Evolutionary conservation across 2,888 invertebrate species (phyloP).

Genomic region (Rapana venosa): DNA sequence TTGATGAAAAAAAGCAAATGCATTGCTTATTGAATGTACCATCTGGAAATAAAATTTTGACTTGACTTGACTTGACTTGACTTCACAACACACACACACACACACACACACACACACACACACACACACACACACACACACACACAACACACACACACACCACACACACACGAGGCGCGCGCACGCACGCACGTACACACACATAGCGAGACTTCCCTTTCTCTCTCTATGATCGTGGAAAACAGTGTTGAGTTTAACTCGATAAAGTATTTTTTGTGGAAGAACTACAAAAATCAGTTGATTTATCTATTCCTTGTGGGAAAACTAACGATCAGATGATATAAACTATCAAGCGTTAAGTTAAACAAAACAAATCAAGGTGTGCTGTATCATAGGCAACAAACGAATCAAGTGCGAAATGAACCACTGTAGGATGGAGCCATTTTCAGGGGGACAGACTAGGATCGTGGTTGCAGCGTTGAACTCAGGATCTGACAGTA

Average conservation of each 20-base stretch:
- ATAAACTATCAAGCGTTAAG: neutral
- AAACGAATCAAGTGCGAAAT: neutral
- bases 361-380: neutral
- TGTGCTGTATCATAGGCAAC: neutral
- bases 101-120: neutral
- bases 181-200: neutral
- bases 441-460: neutral
- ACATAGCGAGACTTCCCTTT: neutral
- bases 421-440: neutral
- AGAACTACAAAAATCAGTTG: neutral
- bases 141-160: slow-evolving; percentile 10
- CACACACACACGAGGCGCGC: neutral
- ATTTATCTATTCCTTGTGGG: neutral
- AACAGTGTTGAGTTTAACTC: neutral
- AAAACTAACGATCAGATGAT: neutral
- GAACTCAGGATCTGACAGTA: too few species aligned
- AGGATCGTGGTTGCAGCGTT: neutral
- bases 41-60: too few species aligned
- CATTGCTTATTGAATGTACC: too few species aligned
- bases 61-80: too few species aligned
- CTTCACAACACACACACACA: neutral
- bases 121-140: slow-evolving; percentile 8
- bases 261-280: neutral
- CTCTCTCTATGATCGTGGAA: neutral
- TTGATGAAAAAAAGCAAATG: too few species aligned